These are phyloP conservation scores for Plecturocebus donacophilus DNA, from an alignment of 2,113 vertebrate species.

Conservation along the genomic window DNA sequence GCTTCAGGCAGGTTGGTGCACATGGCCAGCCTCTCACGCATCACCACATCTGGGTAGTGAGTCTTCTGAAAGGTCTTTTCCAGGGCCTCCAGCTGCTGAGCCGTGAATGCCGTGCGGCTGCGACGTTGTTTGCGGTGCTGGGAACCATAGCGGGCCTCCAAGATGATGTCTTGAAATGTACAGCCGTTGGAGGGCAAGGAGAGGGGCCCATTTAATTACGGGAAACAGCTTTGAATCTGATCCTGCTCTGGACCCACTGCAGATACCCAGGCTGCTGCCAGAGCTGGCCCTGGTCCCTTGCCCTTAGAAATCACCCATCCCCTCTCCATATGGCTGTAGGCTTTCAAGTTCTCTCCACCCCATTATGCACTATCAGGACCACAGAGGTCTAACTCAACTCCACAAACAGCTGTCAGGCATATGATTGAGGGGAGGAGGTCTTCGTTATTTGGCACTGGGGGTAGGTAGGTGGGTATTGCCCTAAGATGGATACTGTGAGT, in stretches of 20 bases:
- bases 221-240: conserved; percentile 79
- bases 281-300: neutral
- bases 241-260: conserved; percentile 17
- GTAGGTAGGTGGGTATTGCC: neutral
- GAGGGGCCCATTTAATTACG: conserved; percentile 94
- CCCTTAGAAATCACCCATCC: neutral
- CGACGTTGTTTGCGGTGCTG: conserved; percentile 99
- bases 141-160: conserved; percentile 99
- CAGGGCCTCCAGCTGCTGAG: conserved; percentile 97
- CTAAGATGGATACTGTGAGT: neutral
- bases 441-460: neutral
- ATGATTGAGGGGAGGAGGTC: neutral
- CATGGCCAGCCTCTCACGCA: conserved; percentile 98
- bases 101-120: conserved; percentile 97
- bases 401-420: neutral
- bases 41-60: conserved; percentile 99
- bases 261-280: neutral
- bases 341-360: neutral
- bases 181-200: conserved; percentile 96
- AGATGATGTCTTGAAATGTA: conserved; percentile 99
- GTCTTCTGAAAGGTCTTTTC: conserved; percentile 99
- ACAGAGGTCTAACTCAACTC: neutral
- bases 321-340: neutral
- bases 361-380: neutral
- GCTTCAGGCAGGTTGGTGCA: conserved; percentile 99